Evolutionary conservation across 2,888 invertebrate genomes (phyloP), one percentile per base, ranked within the genome.

Genomic region (Eledona agricola): DNA sequence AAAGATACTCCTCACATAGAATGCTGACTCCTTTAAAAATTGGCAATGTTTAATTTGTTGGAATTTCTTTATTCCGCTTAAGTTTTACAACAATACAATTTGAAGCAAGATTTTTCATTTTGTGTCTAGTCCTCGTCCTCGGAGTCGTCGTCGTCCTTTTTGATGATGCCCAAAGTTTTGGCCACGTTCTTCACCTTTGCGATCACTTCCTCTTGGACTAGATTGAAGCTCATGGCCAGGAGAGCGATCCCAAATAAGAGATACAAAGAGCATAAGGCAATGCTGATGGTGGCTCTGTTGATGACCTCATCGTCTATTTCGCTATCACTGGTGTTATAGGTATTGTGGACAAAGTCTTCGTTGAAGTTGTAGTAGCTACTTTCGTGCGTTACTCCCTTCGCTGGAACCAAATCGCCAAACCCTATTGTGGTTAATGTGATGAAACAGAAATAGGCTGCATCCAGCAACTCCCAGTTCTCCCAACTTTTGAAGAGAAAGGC

Each of bases 191-290:
- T 92, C 2, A 94, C 93, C 70, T 90, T 90, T 52, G 88, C 89
- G 58, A 93, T 90, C 4, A 95, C 93, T 76, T 95, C 93, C 72
- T 94, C 94, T 75, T 95, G 96, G 28, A 96, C 95, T 71, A 96
- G 79, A 80, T 96, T 96, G 78, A 96, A 96, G 67, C 93, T 93
- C 96, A 96, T 97, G 15, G 96, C 96, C 59, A 96, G 78, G 29
- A 96, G 78, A 0, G 96, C 93, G 70, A 96, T 96, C 3, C 96
- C 96, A 74, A 96, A 95, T 26, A 97, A 81, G 57, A 97, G 80
- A 78, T 97, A 97, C 46, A 96, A 78, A 0, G 94, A 94, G 69
- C 94, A 95, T 42, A 95, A 81, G 0, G 94, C 94, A 57, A 96
- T 84, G 61, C 87, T 86, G 60, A 83, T 74, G 43, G 79, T 76